Evolutionary conservation across 2,113 vertebrate genomes (phyloP).

Genomic region (Eolophus roseicapilla): DNA sequence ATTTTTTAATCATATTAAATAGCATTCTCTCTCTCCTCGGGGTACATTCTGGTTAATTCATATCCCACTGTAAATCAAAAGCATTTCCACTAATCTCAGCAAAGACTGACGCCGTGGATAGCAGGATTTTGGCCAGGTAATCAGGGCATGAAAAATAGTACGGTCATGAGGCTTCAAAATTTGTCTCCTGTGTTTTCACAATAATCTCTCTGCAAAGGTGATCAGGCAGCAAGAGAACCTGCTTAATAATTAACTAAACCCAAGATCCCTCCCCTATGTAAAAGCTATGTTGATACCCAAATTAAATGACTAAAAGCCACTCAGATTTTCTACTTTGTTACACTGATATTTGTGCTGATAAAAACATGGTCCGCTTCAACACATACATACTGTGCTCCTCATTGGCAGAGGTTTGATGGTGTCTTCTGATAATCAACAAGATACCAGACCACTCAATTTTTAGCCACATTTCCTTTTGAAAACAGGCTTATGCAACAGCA

Average conservation of each 20-base stretch:
- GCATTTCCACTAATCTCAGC: conserved; percentile 14
- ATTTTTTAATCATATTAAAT: conserved; percentile 26
- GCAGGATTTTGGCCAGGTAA: background rate
- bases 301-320: background rate
- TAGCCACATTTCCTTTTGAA: background rate
- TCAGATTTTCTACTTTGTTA: background rate
- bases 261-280: background rate
- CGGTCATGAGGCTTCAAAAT: background rate
- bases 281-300: background rate
- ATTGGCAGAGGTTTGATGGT: background rate
- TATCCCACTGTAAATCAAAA: conserved; percentile 13
- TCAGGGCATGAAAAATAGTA: background rate
- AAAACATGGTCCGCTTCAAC: background rate
- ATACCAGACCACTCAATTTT: background rate
- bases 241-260: conserved; percentile 7
- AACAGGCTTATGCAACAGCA: background rate
- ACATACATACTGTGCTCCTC: background rate
- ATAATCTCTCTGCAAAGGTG: background rate
- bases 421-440: background rate
- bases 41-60: background rate
- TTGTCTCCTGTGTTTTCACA: background rate
- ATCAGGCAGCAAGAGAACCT: background rate
- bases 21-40: background rate
- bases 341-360: background rate
- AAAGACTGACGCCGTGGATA: background rate